These are phyloP conservation scores for Heterodera filipjevi DNA, from an alignment of 2,888 invertebrate genomes.

Conservation along the genomic window DNA sequence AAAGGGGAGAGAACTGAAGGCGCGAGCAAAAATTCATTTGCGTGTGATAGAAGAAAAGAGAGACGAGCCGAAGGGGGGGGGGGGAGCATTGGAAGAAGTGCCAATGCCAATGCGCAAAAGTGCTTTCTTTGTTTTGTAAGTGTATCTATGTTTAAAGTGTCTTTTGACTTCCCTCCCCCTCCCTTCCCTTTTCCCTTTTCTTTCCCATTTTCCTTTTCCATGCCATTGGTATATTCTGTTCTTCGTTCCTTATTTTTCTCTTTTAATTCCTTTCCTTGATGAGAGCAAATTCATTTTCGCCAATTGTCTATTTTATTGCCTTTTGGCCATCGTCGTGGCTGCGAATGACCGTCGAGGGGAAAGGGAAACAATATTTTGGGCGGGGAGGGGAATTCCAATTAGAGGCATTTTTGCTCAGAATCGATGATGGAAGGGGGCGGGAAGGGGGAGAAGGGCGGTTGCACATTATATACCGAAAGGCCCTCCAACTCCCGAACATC, in stretches of 20 bases:
- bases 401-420: constrained; percentile 1
- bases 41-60: not conserved
- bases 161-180: not conserved
- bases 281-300: not conserved
- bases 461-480: not conserved
- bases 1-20: not conserved
- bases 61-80: not conserved
- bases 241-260: not conserved
- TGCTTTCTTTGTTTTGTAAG: too few relatives aligned
- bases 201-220: not conserved
- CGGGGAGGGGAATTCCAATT: not conserved
- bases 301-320: constrained; percentile 13
- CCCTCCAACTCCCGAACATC: constrained; percentile 13
- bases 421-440: not conserved
- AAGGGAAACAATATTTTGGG: not conserved
- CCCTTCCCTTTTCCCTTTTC: not conserved
- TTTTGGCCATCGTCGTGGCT: constrained; percentile 4
- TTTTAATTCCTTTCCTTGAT: not conserved
- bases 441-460: not conserved
- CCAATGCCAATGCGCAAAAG: not conserved
- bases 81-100: not conserved
- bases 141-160: not conserved
- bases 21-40: constrained; percentile 12
- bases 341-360: not conserved
- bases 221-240: not conserved